Evolutionary conservation across 2,797 vertebrate species (phyloP), one percentile per base, ranked within the genome.

Genomic region (Takifugu rubripes): DNA sequence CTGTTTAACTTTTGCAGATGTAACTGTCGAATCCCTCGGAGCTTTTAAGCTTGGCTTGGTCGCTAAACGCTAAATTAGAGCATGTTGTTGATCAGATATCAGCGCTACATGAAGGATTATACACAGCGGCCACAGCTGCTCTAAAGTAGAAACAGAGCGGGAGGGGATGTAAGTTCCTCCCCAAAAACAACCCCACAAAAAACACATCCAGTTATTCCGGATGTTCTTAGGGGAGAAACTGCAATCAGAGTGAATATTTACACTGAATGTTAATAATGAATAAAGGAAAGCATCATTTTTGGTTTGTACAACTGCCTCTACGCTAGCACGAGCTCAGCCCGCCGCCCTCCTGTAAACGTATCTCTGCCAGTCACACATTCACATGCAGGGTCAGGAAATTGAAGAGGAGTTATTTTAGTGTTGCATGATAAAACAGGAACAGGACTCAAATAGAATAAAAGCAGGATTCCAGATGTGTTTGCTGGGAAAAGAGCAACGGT

Each of bases 1-100:
- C 31, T 60, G 69, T 62, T 54, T 49, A 61, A 68, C 68, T 68
- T 54, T 64, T 77, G 58, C 61, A 27, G 47, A 67, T 55, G 51
- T 29, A 59, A 73, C 62, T 80, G 31, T 65, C 52, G 65, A 74
- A 80, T 55, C 55, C 64, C 49, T 25, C 43, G 27, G 29, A 75
- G 78, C 56, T 56, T 56, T 59, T 45, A 11, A 16, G 66, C 64
- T 56, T 16, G 1, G 56, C 43, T 64, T 49, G 60, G 58, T 64
- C 58, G 60, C 48, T 14, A 25, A 53, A 54, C 55, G 64, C 68
- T 56, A 68, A 67, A 78, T 59, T 73, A 55, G 59, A 77, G 59
- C 64, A 57, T 72, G 81, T 73, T 73, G 57, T 63, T 58, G 44
- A 64, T 64, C 57, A 65, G 44, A 70, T 72, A 57, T 54, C 65